Base-by-base conservation (phyloP, 2,888 invertebrate species). In the Tachina fera region DNA sequence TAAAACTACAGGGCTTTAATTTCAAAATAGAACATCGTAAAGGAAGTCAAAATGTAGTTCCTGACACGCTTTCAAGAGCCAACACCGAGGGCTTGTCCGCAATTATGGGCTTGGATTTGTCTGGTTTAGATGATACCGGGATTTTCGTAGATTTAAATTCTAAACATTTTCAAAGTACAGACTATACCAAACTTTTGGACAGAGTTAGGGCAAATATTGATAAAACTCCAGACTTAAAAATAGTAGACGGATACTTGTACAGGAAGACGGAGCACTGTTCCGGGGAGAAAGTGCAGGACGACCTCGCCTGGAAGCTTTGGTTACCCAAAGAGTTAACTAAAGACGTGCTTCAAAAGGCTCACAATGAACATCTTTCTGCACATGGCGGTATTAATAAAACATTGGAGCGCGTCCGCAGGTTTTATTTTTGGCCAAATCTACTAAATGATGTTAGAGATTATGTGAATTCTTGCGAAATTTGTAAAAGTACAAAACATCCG, bases 371-470 rank as follows among this genome's bases (percentile, higher is more conserved):
- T 13, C 14, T 68, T 5, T 56, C 78, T 2, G 13, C 78, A 11
- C 84, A 84, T 51, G 60, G 74, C 3, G 79, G 79, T 1, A 79
- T 82, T 11, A 60, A 56, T n/a, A 85, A 82, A 65, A 85, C 82
- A 4, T 19, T 84, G 5, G 70, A 80, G 31, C 43, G 74, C 3
- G 53, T 83, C 14, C 53, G 79, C 0, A 45, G 79, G 4, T 74
- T 63, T 43, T 63, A 63, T 19, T 63, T 43, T 43, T 63, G 63
- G 43, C 63, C 63, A 41, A 61, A 61, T 10, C 13, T 61, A 10
- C n/a, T 61, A 3, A 61, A 41, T 61, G 61, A 61, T 10, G 43
- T 63, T 13, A 63, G 19, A 16, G 16, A 43, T 11, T 63, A 63
- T 63, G 16, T 63, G 14, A 60, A 60, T 39, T 14, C 4, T 39